These are phyloP conservation scores for Chondrosia reniformis DNA, from an alignment of 37 sponge, comb jelly and placozoan genomes.

Conservation along the genomic window DNA sequence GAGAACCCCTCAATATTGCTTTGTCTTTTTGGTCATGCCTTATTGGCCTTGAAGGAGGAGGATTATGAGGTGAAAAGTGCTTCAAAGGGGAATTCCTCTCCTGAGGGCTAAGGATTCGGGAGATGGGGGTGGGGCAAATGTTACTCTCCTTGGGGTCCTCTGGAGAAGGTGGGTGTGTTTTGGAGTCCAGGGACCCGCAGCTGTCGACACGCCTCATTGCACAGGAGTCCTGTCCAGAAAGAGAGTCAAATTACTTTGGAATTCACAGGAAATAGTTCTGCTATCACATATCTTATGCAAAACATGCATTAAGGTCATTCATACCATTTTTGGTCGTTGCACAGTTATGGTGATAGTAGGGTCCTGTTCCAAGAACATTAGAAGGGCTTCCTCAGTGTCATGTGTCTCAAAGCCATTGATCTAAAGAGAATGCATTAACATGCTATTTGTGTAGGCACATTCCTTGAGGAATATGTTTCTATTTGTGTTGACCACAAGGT, in stretches of 20 bases:
- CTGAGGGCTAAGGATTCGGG: constrained; percentile 7
- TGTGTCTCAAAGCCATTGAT: constrained; percentile 63
- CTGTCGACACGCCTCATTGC: constrained; percentile 55
- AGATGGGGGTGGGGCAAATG: not conserved
- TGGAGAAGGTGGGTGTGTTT: not conserved
- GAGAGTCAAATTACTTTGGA: too few relatives aligned
- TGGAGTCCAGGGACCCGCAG: constrained; percentile 78
- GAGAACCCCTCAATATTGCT: not conserved
- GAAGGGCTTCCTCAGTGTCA: constrained; percentile 60
- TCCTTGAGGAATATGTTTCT: not conserved
- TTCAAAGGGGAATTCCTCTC: not conserved
- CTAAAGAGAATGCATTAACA: constrained; percentile 10
- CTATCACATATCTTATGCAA: not conserved
- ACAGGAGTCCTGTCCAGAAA: not conserved
- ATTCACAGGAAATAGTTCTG: not conserved
- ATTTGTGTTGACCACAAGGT: not conserved
- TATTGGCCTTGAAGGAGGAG: too few relatives aligned
- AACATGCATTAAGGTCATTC: not conserved
- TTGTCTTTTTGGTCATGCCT: too few relatives aligned
- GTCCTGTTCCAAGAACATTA: constrained; percentile 79
- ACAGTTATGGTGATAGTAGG: constrained; percentile 77
- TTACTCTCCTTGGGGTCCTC: not conserved
- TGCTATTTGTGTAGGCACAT: not conserved
- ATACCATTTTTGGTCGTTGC: too few relatives aligned
- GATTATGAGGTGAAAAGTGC: not conserved